Evolutionary conservation across 2,113 vertebrate genomes (phyloP).

Genomic region (Elanoides forficatus): DNA sequence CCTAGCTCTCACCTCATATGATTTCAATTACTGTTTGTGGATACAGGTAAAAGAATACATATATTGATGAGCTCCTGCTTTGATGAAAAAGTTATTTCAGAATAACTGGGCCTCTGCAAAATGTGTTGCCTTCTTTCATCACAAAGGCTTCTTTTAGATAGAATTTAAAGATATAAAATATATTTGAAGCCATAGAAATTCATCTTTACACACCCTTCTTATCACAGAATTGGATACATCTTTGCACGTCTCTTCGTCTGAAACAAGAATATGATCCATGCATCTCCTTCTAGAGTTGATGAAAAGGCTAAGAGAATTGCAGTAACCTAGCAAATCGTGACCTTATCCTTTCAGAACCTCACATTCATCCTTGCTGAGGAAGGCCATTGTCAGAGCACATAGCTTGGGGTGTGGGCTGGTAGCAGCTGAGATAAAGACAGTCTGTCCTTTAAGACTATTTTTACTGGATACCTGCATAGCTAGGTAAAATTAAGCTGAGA

Average conservation of each 20-base stretch:
- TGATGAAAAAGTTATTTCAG: background rate
- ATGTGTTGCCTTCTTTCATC: background rate
- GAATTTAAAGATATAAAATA: background rate
- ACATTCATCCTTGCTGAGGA: background rate
- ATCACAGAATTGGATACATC: background rate
- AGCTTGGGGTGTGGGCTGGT: background rate
- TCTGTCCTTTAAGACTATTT: background rate
- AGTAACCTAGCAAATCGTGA: background rate
- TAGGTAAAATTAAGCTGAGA: slow-evolving; percentile 27
- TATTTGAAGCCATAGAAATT: background rate
- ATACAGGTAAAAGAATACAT: background rate
- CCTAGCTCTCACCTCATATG: background rate
- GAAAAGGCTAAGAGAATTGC: background rate
- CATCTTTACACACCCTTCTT: background rate
- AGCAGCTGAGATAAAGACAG: background rate
- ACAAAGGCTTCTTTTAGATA: background rate
- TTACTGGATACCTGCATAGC: background rate
- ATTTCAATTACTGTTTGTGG: background rate
- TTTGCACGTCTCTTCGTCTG: background rate
- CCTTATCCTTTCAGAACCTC: background rate
- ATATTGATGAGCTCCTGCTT: background rate
- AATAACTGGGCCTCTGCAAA: background rate
- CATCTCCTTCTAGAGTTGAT: background rate
- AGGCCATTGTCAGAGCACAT: background rate
- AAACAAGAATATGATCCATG: background rate